Conservation (phyloP, 2,113 vertebrate species). For the Anguilla japonica region DNA sequence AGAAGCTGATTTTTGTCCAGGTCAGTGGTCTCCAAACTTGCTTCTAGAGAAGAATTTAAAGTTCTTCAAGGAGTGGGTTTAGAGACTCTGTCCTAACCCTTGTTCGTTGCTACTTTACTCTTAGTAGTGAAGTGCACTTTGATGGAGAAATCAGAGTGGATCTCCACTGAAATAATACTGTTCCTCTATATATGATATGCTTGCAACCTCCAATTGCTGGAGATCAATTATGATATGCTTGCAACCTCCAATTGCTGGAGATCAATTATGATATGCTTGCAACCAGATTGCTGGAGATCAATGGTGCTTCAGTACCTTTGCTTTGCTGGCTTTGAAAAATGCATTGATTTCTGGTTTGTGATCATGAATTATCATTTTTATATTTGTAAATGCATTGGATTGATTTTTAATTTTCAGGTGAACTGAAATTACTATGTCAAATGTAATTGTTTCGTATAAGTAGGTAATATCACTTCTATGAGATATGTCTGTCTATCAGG, state of each 20-base stretch:
- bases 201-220: neutral
- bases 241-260: too few relatives aligned
- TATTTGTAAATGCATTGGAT: conserved; percentile 23
- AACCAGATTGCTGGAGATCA: too few relatives aligned
- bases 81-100: neutral
- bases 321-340: conserved; percentile 38
- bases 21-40: neutral
- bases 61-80: conserved; percentile 42
- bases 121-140: neutral
- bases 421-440: neutral
- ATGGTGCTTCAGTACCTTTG: conserved; percentile 46
- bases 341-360: conserved; percentile 12
- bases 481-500: neutral
- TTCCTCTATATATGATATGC: neutral
- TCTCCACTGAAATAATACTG: neutral
- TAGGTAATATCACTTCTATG: neutral
- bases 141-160: neutral
- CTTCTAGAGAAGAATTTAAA: conserved; percentile 14
- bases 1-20: neutral
- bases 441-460: neutral
- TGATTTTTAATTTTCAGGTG: neutral
- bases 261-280: too few relatives aligned
- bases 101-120: neutral
- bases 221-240: too few relatives aligned
- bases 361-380: neutral